These are phyloP conservation scores for Picus viridis DNA, from an alignment of 2,797 vertebrate species.

Conservation along the genomic window DNA sequence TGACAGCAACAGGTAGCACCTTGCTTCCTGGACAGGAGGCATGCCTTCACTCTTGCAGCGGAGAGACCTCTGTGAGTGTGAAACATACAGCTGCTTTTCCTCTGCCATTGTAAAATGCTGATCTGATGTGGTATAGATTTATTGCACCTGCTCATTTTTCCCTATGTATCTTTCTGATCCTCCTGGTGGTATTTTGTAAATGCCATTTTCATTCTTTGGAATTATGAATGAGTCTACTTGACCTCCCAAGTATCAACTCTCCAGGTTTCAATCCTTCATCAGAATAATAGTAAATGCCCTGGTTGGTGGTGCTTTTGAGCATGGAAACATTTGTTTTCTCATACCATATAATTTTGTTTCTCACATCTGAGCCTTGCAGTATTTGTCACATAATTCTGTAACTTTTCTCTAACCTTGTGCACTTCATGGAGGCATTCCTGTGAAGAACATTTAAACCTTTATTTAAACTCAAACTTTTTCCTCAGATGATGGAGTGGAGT, in stretches of 20 bases:
- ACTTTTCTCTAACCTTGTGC: not conserved
- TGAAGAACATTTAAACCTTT: not conserved
- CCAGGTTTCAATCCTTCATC: not conserved
- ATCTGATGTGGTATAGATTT: not conserved
- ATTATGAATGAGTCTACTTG: not conserved
- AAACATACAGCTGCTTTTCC: not conserved
- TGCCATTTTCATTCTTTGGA: not conserved
- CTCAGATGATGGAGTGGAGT: not conserved
- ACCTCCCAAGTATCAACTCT: not conserved
- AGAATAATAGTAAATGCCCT: not conserved
- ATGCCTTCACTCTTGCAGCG: not conserved
- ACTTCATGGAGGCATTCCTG: not conserved
- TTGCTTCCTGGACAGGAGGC: not conserved
- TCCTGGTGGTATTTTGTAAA: not conserved
- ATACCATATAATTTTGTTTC: not conserved
- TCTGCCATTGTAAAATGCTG: not conserved
- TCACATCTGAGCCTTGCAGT: not conserved
- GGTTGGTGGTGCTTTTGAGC: not conserved
- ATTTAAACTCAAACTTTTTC: not conserved
- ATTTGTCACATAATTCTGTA: not conserved
- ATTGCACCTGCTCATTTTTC: not conserved
- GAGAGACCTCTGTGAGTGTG: not conserved
- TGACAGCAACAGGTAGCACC: not conserved
- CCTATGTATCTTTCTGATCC: not conserved
- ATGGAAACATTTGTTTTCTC: not conserved